Evolutionary conservation across 1,140 invertebrate genomes (phyloP), one percentile per base, ranked within the genome.

Genomic region (Trissolcus basalis): DNA sequence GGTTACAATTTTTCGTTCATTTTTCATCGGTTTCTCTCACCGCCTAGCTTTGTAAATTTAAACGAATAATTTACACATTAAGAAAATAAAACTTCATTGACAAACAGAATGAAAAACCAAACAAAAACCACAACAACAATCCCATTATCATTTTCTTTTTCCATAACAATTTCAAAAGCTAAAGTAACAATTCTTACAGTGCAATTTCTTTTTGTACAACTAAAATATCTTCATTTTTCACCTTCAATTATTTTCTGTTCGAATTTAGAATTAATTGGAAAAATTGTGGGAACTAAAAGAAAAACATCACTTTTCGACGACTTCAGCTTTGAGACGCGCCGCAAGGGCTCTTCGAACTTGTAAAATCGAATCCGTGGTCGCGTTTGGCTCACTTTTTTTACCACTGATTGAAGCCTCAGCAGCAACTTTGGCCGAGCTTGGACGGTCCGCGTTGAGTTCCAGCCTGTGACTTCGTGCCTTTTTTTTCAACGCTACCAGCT

Each of bases 401-500:
- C 83, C 84, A 35, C 84, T 85, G 51, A 89, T 82, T n/a, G 85
- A 81, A 11, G 85, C 86, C 14, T 86, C 83, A 0, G 87, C 87
- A 13, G 84, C 77, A 27, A 82, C 74, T 63, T 82, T 82, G 5
- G 87, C 87, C 1, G 87, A 86, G 50, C 85, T 85, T 8, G 87
- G 87, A n/a, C 87, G 82, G 12, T 78, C 81, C n/a, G 77, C 49
- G 14, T 84, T 83, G 9, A 87, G 90, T n/a, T 90, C 90, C 2
- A 98, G 86, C 79, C 94, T 91, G 76, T 94, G 93, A 79, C 94
- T 93, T 16, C 96, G 89, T 13, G 94, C 95, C 85, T 94, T 91
- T 82, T 95, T 95, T 83, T 98, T 98, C 79, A 97, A 83, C 12
- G 94, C 93, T 32, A 98, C 89, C 13, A 98, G 90, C 83, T 97